Conservation (phyloP, 2,888 invertebrate genomes). For the Nemotelus nigrinus region DNA sequence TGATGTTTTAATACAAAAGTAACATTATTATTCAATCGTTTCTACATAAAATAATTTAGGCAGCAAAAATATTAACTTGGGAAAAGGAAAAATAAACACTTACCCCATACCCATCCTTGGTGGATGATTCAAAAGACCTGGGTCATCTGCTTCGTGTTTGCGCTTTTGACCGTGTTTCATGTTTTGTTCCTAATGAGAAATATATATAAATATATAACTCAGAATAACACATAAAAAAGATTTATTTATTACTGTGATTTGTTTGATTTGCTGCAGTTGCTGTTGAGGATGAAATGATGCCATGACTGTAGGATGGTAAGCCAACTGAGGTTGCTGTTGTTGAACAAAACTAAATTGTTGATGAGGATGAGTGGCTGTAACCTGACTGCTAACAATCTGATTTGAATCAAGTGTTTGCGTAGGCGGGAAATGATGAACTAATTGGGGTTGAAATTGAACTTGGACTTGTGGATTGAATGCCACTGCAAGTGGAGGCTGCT, state of each 20-base stretch:
- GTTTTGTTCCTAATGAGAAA: slow-evolving; percentile 34
- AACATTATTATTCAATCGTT: too few relatives aligned
- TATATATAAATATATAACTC: slow-evolving; percentile 6
- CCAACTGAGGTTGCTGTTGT: slow-evolving; percentile 34
- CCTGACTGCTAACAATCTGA: slow-evolving; percentile 46
- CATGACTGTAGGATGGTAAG: slow-evolving; percentile 46
- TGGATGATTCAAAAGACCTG: slow-evolving; percentile 45
- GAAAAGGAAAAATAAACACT: slow-evolving; percentile 32
- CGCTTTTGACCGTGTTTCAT: slow-evolving; percentile 46
- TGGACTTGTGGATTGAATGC: slow-evolving; percentile 47
- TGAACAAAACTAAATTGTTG: slow-evolving; percentile 48
- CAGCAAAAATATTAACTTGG: too few relatives aligned
- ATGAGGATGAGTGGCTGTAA: slow-evolving; percentile 43
- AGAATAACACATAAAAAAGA: background rate
- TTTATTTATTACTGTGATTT: slow-evolving; percentile 25
- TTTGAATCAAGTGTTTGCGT: slow-evolving; percentile 46
- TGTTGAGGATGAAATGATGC: slow-evolving; percentile 41
- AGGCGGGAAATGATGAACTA: slow-evolving; percentile 48
- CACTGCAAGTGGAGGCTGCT: slow-evolving; percentile 34
- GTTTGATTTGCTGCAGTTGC: slow-evolving; percentile 44
- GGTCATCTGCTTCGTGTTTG: slow-evolving; percentile 51
- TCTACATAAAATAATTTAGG: too few relatives aligned
- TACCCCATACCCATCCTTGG: slow-evolving; percentile 54
- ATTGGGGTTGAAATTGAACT: slow-evolving; percentile 50
- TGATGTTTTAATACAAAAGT: too few relatives aligned